Conservation (phyloP, 2,888 invertebrate genomes). For the Macaria notata region DNA sequence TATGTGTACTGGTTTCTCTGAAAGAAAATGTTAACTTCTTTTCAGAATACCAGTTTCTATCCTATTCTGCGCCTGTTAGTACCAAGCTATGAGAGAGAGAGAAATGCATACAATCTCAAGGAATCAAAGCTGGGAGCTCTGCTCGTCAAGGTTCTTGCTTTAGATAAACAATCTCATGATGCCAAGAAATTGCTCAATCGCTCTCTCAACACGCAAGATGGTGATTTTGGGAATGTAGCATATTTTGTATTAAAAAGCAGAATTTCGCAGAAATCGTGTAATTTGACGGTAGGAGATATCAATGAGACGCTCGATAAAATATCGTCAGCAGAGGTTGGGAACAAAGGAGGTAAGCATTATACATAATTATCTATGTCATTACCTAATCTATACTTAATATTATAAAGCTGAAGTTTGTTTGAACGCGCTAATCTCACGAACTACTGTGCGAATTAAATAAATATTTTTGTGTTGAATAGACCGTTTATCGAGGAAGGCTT, state of each 20-base stretch:
- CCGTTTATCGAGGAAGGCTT: too few species aligned
- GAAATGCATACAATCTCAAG: conserved; percentile 92
- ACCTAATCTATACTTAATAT: too few species aligned
- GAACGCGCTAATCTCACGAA: too few species aligned
- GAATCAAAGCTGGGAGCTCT: conserved; percentile 87
- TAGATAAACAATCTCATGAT: conserved; percentile 84
- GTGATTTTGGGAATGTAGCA: conserved; percentile 92
- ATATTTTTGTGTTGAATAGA: too few species aligned
- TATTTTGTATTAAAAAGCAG: conserved; percentile 86
- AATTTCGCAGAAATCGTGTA: conserved; percentile 59
- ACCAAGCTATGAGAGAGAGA: conserved; percentile 89
- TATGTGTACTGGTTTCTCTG: too few species aligned
- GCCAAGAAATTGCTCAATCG: conserved; percentile 70
- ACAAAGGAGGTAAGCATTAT: conserved; percentile 45
- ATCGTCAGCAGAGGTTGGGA: conserved; percentile 84
- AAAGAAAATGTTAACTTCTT: conserved; percentile 22
- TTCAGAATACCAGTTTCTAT: conserved; percentile 84
- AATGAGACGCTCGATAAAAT: conserved; percentile 90
- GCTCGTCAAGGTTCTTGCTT: conserved; percentile 88
- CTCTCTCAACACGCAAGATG: conserved; percentile 74
- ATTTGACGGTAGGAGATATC: conserved; percentile 85
- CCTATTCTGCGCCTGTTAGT: conserved; percentile 90
- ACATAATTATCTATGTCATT: neutral
- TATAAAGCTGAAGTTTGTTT: too few species aligned
- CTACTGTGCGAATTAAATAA: too few species aligned